Evolutionary conservation across 2,113 vertebrate species (phyloP).

Genomic region (Rhinolophus sinicus): DNA sequence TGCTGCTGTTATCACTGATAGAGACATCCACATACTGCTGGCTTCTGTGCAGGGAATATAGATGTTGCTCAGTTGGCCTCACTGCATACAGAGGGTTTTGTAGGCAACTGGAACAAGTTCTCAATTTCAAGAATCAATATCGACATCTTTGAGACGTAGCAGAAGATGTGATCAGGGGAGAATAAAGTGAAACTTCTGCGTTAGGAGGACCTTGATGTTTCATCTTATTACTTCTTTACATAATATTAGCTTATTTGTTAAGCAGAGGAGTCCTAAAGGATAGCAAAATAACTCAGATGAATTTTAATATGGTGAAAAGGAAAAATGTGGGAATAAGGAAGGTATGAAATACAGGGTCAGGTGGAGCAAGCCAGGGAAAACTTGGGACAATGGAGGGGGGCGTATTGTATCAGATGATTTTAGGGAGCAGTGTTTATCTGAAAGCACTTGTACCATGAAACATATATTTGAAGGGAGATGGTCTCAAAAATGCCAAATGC

Average conservation of each 20-base stretch:
- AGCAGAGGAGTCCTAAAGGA: not conserved
- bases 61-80: not conserved
- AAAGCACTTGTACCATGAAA: not conserved
- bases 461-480: not conserved
- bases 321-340: not conserved
- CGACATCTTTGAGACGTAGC: not conserved
- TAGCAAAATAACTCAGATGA: not conserved
- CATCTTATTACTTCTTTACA: not conserved
- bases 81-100: not conserved
- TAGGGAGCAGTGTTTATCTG: not conserved
- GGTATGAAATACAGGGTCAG: rapidly evolving
- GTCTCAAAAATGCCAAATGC: not conserved
- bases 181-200: not conserved
- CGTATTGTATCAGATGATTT: not conserved
- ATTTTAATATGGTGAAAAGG: not conserved
- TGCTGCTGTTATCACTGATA: not conserved
- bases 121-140: not conserved
- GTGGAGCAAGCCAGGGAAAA: not conserved
- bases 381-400: not conserved
- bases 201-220: not conserved
- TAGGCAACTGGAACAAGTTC: not conserved
- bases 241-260: not conserved
- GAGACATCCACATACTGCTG: rapidly evolving
- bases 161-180: not conserved
- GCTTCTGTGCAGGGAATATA: not conserved